Conservation (phyloP, 1,140 invertebrate species). For the Drosophila auraria region DNA sequence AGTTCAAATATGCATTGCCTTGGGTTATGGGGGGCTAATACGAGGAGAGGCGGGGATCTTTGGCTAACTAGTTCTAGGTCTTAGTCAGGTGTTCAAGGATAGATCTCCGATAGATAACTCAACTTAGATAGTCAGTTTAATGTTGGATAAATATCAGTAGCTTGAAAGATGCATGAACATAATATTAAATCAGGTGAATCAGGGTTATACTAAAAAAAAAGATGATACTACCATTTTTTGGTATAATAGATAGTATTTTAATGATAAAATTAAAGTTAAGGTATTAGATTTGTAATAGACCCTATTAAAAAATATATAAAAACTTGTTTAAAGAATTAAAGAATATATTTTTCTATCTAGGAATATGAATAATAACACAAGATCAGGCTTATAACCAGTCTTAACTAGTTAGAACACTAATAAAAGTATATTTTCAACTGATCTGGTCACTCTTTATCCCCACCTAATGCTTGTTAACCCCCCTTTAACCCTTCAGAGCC, state of each 20-base stretch:
- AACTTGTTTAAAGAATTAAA: not conserved
- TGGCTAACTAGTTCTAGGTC: constrained; percentile 2
- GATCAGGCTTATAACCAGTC: not conserved
- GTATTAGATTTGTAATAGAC: too few species aligned
- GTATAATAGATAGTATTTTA: too few species aligned
- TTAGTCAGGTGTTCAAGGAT: constrained; percentile 4
- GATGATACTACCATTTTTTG: not conserved
- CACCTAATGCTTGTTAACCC: not conserved
- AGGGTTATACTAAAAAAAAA: not conserved
- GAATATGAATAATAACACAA: not conserved
- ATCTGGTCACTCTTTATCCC: not conserved
- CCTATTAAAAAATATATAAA: too few species aligned
- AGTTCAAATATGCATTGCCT: constrained; percentile 55
- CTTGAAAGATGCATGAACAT: not conserved
- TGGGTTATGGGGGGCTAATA: constrained; percentile 2
- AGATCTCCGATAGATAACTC: not conserved
- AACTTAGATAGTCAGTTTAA: not conserved
- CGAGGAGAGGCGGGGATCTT: constrained; percentile 28
- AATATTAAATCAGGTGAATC: not conserved
- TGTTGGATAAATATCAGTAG: not conserved
- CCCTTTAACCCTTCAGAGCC: not conserved
- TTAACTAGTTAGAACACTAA: too few species aligned
- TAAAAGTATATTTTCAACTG: too few species aligned
- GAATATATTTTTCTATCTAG: not conserved
- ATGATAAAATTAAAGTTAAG: too few species aligned